phyloP scores from a whole-genome alignment of 2,888 invertebrate species.

The Nesidiocoris tenuis region DNA sequence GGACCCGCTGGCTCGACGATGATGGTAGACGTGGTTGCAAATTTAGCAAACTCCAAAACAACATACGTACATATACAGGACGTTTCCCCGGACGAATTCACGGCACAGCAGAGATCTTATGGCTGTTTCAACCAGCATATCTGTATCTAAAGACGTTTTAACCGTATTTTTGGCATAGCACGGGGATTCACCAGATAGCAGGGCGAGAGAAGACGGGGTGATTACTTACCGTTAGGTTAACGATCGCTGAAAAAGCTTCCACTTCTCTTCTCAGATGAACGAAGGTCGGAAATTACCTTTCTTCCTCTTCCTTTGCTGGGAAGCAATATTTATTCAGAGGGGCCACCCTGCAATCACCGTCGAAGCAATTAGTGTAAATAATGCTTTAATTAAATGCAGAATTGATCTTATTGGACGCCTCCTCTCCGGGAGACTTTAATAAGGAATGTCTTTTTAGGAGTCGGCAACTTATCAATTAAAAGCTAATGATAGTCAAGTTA shows the following conservation, averaged over 20 bases:
- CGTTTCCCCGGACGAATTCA: too few species aligned
- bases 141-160: too few species aligned
- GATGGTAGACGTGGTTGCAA: too few species aligned
- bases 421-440: conserved; percentile 6
- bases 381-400: conserved; percentile 38
- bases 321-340: conserved; percentile 38
- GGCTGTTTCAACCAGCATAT: too few species aligned
- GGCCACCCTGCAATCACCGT: conserved; percentile 35
- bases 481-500: neutral
- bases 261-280: conserved; percentile 30
- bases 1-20: too few species aligned
- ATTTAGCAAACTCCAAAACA: too few species aligned
- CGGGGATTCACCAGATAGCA: too few species aligned
- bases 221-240: conserved; percentile 34
- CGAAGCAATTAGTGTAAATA: conserved; percentile 39
- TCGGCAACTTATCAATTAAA: conserved; percentile 14
- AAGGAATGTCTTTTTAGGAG: neutral
- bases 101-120: too few species aligned
- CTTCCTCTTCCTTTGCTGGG: conserved; percentile 7
- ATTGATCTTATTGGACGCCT: conserved; percentile 30
- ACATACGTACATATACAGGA: too few species aligned
- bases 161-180: too few species aligned
- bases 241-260: conserved; percentile 20
- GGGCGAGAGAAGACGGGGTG: too few species aligned
- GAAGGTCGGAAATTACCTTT: conserved; percentile 37